A percentile compares a stretch with the other conserved stretches of the same genome.
Conservation (phyloP, 2,113 vertebrate genomes). For the Heterotis niloticus region DNA sequence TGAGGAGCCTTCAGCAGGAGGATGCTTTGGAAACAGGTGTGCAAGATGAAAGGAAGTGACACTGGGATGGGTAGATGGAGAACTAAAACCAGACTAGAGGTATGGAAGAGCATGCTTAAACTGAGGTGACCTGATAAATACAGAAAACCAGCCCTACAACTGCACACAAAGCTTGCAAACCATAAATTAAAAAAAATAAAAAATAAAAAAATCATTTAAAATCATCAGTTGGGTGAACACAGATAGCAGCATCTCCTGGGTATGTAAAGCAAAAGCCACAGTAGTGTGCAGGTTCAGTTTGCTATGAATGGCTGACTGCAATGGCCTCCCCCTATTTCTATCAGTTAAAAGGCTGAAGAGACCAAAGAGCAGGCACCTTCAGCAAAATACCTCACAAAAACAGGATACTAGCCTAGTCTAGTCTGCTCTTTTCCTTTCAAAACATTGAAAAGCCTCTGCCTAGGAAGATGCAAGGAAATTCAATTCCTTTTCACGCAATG, state of each 20-base stretch:
- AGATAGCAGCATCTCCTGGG: too few species aligned
- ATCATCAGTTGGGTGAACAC: too few species aligned
- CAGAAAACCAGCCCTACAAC: neutral
- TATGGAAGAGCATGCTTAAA: neutral
- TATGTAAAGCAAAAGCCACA: too few species aligned
- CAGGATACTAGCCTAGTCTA: conserved; percentile 6
- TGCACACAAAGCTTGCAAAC: neutral
- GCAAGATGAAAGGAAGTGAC: neutral
- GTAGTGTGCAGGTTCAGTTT: neutral
- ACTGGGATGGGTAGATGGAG: neutral
- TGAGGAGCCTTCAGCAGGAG: neutral
- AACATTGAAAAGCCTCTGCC: neutral
- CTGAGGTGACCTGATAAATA: neutral
- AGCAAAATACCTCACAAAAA: neutral
- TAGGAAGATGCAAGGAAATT: conserved; percentile 6
- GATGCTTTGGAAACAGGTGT: neutral
- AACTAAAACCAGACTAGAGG: neutral
- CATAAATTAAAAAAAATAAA: too few species aligned
- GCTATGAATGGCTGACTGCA: neutral
- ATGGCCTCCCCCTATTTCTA: neutral
- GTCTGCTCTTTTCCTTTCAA: conserved; percentile 16
- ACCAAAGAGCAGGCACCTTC: neutral
- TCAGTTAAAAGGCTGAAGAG: too few species aligned
- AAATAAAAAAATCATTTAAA: too few species aligned
- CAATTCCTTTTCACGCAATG: neutral